Conservation (phyloP, 35 echinoderm and acorn worm species). For the Ptychodera flava region DNA sequence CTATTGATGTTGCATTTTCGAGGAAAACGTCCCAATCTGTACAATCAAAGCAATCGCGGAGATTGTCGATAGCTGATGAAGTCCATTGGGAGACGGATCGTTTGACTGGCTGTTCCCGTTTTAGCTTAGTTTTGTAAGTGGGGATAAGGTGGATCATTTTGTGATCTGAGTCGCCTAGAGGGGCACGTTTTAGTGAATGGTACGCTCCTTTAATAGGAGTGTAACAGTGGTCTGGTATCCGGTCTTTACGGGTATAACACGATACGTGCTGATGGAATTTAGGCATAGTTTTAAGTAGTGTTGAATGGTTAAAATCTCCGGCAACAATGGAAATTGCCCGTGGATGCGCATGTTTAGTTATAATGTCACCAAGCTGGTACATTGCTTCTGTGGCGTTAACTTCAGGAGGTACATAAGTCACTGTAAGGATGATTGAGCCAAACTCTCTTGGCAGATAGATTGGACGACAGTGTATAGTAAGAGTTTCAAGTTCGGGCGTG, state of each 20-base stretch:
- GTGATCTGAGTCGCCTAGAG: slow-evolving; percentile 14
- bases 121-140: slow-evolving; percentile 8
- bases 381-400: neutral
- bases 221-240: slow-evolving; percentile 8
- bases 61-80: neutral
- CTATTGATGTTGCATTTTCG: slow-evolving; percentile 23
- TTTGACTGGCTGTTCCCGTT: neutral
- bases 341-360: neutral
- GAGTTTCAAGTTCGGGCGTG: neutral
- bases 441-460: slow-evolving; percentile 8
- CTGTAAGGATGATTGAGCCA: neutral
- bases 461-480: slow-evolving; percentile 7
- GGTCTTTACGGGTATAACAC: neutral
- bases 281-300: neutral
- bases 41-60: slow-evolving; percentile 17
- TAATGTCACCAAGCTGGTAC: neutral
- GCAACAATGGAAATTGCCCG: neutral
- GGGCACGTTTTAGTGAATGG: slow-evolving; percentile 12
- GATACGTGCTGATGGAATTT: slow-evolving; percentile 10
- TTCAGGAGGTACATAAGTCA: slow-evolving; percentile 15
- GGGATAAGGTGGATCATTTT: slow-evolving; percentile 18
- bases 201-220: neutral
- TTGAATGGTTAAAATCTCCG: slow-evolving; percentile 6
- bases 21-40: slow-evolving; percentile 26
- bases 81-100: slow-evolving; percentile 4